phyloP scores from a whole-genome alignment of 2,797 vertebrate genomes.

The Silurus aristotelis region DNA sequence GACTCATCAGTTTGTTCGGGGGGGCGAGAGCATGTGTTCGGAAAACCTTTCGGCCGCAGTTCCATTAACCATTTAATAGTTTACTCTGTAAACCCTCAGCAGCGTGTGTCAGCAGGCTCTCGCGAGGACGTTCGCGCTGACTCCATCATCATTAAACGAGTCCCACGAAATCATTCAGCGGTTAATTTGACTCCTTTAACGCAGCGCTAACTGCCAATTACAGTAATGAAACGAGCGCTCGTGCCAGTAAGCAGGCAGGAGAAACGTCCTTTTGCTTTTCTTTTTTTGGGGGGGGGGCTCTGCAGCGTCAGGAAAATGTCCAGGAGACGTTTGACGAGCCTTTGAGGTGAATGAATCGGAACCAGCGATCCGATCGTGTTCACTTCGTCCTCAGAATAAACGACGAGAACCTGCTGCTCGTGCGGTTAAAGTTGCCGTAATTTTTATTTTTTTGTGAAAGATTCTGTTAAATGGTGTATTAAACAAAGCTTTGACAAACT shows the following conservation, averaged over 20 bases:
- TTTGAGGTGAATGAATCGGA: neutral
- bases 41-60: neutral
- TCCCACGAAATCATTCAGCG: conserved; percentile 24
- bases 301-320: neutral
- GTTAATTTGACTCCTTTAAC: conserved; percentile 37
- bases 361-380: neutral
- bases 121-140: conserved; percentile 6
- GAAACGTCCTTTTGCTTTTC: neutral
- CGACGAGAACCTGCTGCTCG: neutral
- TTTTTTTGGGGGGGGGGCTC: neutral
- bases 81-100: neutral
- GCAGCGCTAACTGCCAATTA: conserved; percentile 27
- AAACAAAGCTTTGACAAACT: too few relatives aligned
- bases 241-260: conserved; percentile 1
- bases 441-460: too few relatives aligned
- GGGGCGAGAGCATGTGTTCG: neutral
- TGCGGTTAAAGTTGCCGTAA: too few relatives aligned
- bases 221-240: neutral
- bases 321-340: neutral
- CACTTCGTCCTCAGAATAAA: neutral
- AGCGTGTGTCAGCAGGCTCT: neutral
- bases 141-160: conserved; percentile 22
- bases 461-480: too few relatives aligned
- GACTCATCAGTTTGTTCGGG: too few relatives aligned
- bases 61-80: neutral